Conservation (phyloP, 2,113 vertebrate genomes). For the Rhinoderma darwinii region DNA sequence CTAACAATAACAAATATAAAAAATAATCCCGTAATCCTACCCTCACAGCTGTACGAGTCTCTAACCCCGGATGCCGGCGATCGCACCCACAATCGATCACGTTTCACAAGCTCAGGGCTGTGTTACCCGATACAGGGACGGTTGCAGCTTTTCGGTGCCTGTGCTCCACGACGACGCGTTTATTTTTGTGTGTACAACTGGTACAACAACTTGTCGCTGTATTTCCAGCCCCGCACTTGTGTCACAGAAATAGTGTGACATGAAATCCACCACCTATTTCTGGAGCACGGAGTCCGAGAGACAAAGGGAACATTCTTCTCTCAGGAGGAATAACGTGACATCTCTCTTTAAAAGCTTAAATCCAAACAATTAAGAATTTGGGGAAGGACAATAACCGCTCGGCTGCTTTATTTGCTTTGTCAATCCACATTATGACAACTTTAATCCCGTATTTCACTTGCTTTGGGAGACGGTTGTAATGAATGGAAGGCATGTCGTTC, state of each 20-base stretch:
- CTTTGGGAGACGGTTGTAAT: not conserved
- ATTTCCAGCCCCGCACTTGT: constrained; percentile 44
- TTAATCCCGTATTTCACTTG: not conserved
- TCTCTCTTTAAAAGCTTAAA: constrained; percentile 8
- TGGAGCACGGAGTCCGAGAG: constrained; percentile 5
- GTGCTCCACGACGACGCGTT: not conserved
- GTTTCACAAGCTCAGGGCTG: not conserved
- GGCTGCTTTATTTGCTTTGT: constrained; percentile 15
- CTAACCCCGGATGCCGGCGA: not conserved
- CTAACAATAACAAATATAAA: not conserved
- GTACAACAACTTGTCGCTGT: constrained; percentile 17
- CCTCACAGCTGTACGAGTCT: not conserved
- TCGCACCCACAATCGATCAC: not conserved
- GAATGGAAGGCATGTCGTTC: not conserved
- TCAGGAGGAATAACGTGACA: not conserved
- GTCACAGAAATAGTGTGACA: constrained; percentile 45
- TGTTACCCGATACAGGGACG: not conserved
- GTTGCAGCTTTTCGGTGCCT: not conserved
- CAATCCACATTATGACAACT: constrained; percentile 19
- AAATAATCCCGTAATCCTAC: not conserved
- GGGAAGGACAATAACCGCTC: not conserved
- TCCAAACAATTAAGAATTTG: constrained; percentile 10
- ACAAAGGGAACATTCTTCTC: constrained; percentile 29
- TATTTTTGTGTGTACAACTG: constrained; percentile 31
- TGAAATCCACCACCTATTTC: constrained; percentile 35